Percentiles rank a stretch among this genome's conserved stretches.
Evolutionary conservation across 2,113 vertebrate species (phyloP).

Genomic region (Neolamprologus falcicula): DNA sequence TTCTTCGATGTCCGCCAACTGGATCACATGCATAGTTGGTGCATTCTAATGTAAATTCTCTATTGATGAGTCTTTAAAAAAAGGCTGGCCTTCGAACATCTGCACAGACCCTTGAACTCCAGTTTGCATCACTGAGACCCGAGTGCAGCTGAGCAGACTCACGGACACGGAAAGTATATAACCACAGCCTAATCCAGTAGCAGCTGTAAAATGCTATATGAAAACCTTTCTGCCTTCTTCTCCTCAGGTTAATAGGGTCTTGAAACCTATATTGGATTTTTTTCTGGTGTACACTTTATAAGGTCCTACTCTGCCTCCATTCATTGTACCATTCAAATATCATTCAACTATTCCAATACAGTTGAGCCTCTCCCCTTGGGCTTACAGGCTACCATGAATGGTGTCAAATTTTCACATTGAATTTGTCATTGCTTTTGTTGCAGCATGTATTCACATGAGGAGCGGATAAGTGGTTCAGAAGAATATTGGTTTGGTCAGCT

Average conservation of each 20-base stretch:
- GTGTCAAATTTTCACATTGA: background rate
- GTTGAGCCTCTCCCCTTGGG: background rate
- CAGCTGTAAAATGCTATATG: background rate
- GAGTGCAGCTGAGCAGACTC: background rate
- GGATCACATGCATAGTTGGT: background rate
- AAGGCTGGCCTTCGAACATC: accelerated
- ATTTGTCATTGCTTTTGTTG: background rate
- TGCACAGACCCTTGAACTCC: background rate
- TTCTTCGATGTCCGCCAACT: background rate
- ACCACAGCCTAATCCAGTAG: background rate
- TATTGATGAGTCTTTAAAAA: background rate
- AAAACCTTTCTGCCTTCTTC: background rate
- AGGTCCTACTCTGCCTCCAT: background rate
- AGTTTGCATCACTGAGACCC: background rate
- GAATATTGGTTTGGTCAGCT: conserved; percentile 40
- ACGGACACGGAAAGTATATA: background rate
- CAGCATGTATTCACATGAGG: background rate
- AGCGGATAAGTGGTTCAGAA: background rate
- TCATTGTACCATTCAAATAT: background rate
- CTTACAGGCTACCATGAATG: background rate
- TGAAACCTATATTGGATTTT: background rate
- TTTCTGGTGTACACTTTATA: background rate
- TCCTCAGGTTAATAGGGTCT: background rate
- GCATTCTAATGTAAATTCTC: background rate
- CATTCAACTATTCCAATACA: background rate